Base-by-base conservation (phyloP, 35 echinoderm and acorn worm genomes). In the Amphiura filiformis region DNA sequence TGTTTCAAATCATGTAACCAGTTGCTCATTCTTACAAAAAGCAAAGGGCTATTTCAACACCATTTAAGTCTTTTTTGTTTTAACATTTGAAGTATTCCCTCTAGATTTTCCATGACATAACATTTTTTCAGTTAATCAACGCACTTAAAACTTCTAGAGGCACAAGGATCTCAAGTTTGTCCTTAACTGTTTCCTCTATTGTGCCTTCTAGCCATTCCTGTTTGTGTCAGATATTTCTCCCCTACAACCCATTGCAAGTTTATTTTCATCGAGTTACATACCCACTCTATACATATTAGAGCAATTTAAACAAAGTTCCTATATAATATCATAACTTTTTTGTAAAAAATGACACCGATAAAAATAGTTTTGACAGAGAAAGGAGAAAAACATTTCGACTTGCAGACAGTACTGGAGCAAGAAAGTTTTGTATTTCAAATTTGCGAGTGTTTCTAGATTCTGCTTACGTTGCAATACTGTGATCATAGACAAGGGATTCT, bases 31-130 rank as follows among this genome's bases (percentile, higher is more conserved):
- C n/a, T n/a, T n/a, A n/a, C n/a, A n/a, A n/a, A n/a, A n/a, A n/a
- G n/a, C n/a, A n/a, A n/a, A n/a, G n/a, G n/a, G n/a, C n/a, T n/a
- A n/a, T n/a, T n/a, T n/a, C n/a, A n/a, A n/a, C n/a, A n/a, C n/a
- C n/a, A n/a, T n/a, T n/a, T n/a, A n/a, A n/a, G n/a, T n/a, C 41
- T 17, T 47, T 17, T 4, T 47, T 47, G 41, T 47, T 47, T 47
- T 47, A 17, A 9, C 4, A 4, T 47, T 4, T 47, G 17, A 17
- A 9, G 17, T 4, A 11, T 3, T n/a, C 61, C 61, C 26, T n/a
- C 61, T 70, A 23, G 61, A 70, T 70, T 70, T 15, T 70, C 61
- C 61, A 70, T 70, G 61, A 70, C 61, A 70, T 70, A 70, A 70
- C 61, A 70, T 11, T 70, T 70, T 70, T 70, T 5, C 61, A 70